Evolutionary conservation across 1,140 invertebrate genomes (phyloP), one percentile per base, ranked within the genome.

Genomic region (Eciton burchellii): DNA sequence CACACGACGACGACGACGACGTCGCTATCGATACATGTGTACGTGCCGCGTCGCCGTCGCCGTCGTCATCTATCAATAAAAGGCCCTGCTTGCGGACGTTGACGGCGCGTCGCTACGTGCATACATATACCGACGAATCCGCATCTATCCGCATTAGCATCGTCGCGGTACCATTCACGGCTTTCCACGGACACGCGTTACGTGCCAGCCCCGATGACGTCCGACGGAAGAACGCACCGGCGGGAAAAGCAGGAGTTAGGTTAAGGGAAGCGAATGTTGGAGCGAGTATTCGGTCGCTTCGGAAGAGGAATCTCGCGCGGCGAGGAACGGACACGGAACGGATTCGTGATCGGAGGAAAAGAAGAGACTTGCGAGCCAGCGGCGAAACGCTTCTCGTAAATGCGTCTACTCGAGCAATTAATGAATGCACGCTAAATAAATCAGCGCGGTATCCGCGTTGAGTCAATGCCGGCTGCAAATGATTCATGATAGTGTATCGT

Each of bases 61-160:
- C 35, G 35, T n/a, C 26, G 70, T 57, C 56, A 26, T 57, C 62
- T 57, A 82, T 71, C 84, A 71, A 85, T 84, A 73, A 68, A 84
- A 68, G 45, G 3, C 14, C 19, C 70, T 21, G n/a, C 56, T 81
- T 59, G 54, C 47, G 24, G 24, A 43, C 68, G 84, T 85, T 72
- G 66, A 84, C 68, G 65, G 68, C 19, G 63, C 45, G 47, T 24
- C 12, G 11, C n/a, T 57, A 57, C 1, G 43, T 19, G 41, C 26
- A 24, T 19, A 14, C 1, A 8, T 43, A 49, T 59, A 57, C 59
- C 65, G 83, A 66, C 47, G 57, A 59, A 29, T 26, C n/a, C 54
- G 11, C 62, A 5, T 43, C 49, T 83, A 74, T 60, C 35, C 11
- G 19, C 26, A 62, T 73, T 26, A 43, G 21, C 47, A 68, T 82